Percentiles rank a stretch among this genome's conserved stretches.
phyloP scores from a whole-genome alignment of 53 echinoderm and acorn worm species.

The Astropecten irregularis region DNA sequence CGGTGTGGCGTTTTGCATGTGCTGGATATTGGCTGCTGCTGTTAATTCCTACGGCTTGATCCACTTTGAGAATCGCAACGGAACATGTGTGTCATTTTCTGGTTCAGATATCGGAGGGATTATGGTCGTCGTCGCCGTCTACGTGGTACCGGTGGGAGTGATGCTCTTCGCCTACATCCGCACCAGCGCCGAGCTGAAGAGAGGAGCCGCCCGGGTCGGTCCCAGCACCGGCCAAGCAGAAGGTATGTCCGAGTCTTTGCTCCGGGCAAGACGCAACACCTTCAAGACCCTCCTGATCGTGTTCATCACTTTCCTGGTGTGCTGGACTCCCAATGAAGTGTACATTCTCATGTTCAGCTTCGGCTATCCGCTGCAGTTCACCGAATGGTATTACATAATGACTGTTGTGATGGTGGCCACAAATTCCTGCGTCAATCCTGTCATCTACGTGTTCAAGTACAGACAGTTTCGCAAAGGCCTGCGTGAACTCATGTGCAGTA shows the following conservation, averaged over 20 bases:
- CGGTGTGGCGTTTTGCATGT: conserved; percentile 14
- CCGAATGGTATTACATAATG: conserved; percentile 21
- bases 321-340: conserved; percentile 64
- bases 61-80: conserved; percentile 7
- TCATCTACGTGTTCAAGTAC: conserved; percentile 59
- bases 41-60: conserved; percentile 46
- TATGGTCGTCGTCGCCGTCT: conserved; percentile 67
- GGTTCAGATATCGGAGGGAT: conserved; percentile 54
- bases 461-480: conserved; percentile 49
- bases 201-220: too few relatives aligned
- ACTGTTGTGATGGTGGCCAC: too few relatives aligned
- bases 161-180: too few relatives aligned
- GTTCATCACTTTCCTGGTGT: too few relatives aligned
- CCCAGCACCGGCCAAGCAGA: conserved; percentile 5
- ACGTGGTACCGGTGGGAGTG: conserved; percentile 70
- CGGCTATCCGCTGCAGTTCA: conserved; percentile 5
- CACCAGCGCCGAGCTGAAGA: too few relatives aligned
- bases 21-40: conserved; percentile 64
- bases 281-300: conserved; percentile 53
- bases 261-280: too few relatives aligned
- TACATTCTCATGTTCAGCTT: conserved; percentile 50
- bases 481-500: background rate
- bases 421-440: too few relatives aligned
- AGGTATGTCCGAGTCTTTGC: conserved; percentile 25
- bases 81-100: conserved; percentile 18